Evolutionary conservation across 1,140 invertebrate species (phyloP).

Genomic region (Temnothorax longispinosus): DNA sequence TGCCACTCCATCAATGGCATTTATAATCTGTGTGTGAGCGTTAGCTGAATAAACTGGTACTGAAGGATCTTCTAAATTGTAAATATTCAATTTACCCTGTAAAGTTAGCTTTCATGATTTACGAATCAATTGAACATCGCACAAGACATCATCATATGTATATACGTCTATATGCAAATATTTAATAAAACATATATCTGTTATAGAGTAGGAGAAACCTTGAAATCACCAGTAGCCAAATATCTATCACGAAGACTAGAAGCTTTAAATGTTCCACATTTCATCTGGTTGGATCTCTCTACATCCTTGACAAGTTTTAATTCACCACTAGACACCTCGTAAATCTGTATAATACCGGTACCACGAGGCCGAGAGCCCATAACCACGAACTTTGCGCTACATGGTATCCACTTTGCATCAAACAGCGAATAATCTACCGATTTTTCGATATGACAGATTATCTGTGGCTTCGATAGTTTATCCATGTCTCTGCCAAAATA

Average conservation of each 20-base stretch:
- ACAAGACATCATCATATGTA: not conserved
- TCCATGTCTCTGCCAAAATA: constrained; percentile 76
- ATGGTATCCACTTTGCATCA: constrained; percentile 97
- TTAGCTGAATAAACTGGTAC: constrained; percentile 92
- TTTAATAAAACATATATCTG: not conserved
- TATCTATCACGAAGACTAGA: constrained; percentile 91
- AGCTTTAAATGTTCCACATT: constrained; percentile 97
- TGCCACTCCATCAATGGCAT: constrained; percentile 97
- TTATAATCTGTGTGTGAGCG: constrained; percentile 96
- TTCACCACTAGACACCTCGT: constrained; percentile 91
- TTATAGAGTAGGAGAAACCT: constrained; percentile 83
- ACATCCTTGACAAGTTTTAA: constrained; percentile 91
- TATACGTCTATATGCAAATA: not conserved
- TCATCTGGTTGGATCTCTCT: constrained; percentile 93
- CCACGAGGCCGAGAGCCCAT: constrained; percentile 94
- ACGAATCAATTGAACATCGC: not conserved
- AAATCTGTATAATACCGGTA: constrained; percentile 95
- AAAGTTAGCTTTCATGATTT: constrained; percentile 70
- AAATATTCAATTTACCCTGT: constrained; percentile 87
- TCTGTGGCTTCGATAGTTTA: constrained; percentile 93
- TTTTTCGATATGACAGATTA: constrained; percentile 95
- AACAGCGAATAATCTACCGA: constrained; percentile 94
- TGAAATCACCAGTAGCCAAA: constrained; percentile 96
- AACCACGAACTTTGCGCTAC: constrained; percentile 95
- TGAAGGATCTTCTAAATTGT: constrained; percentile 90